Conservation (phyloP, 2,113 vertebrate species). For the Callionymus lyra region DNA sequence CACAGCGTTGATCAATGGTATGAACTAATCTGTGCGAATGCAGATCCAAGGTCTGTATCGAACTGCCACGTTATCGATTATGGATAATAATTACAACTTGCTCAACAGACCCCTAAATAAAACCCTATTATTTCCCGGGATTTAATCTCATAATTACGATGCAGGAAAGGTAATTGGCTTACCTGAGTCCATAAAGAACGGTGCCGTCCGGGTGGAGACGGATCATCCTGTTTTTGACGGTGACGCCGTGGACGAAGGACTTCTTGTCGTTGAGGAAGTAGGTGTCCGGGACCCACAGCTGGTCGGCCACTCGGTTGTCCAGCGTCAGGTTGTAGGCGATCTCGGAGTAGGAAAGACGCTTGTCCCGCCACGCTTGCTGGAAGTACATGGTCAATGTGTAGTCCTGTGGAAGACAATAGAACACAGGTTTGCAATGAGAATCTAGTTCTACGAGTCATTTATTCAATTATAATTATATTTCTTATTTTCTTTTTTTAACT, state of each 20-base stretch:
- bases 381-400: constrained; percentile 99
- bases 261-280: constrained; percentile 99
- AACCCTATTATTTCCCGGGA: constrained; percentile 1
- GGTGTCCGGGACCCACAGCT: constrained; percentile 97
- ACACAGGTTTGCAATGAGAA: too few species aligned
- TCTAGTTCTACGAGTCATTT: too few species aligned
- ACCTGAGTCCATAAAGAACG: constrained; percentile 96
- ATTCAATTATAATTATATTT: too few species aligned
- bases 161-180: constrained; percentile 33
- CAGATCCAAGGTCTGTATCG: constrained; percentile 53
- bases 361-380: constrained; percentile 96
- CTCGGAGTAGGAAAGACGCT: constrained; percentile 94
- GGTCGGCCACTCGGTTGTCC: constrained; percentile 97
- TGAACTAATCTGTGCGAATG: constrained; percentile 42
- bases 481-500: too few species aligned
- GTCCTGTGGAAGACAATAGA: constrained; percentile 70
- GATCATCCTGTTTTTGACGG: constrained; percentile 99
- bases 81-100: constrained; percentile 53
- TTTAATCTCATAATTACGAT: constrained; percentile 11
- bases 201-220: constrained; percentile 96
- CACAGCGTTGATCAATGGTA: constrained; percentile 35
- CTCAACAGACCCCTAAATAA: constrained; percentile 4
- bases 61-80: constrained; percentile 61
- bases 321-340: constrained; percentile 95
- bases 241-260: constrained; percentile 97